Evolutionary conservation across 2,113 vertebrate genomes (phyloP).

Genomic region (Geococcyx californianus): DNA sequence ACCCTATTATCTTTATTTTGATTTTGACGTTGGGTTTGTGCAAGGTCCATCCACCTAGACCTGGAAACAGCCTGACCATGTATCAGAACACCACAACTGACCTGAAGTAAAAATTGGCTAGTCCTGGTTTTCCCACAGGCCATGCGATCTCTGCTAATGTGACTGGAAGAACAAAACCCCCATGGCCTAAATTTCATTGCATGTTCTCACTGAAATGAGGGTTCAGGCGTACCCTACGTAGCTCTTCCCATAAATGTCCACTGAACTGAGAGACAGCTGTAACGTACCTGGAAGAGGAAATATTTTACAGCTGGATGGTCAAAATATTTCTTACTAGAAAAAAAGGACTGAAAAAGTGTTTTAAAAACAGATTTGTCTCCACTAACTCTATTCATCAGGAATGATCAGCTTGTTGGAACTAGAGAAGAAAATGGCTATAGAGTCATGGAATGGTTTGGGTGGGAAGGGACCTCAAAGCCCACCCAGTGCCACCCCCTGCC

Average conservation of each 20-base stretch:
- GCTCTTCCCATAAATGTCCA: background rate
- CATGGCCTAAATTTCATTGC: background rate
- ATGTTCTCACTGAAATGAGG: background rate
- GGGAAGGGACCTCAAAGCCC: no score
- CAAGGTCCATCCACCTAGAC: background rate
- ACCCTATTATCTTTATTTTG: conserved; percentile 8
- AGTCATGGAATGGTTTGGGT: no score
- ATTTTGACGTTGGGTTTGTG: background rate
- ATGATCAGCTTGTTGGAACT: background rate
- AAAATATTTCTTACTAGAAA: background rate
- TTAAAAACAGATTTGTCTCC: background rate
- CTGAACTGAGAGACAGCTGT: background rate
- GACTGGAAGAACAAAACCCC: background rate
- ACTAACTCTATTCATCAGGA: background rate
- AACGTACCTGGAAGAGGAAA: background rate
- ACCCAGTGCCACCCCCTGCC: no score
- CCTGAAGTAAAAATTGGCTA: background rate
- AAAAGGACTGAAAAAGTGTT: background rate
- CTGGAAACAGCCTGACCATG: background rate
- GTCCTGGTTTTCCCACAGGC: background rate
- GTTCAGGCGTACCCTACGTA: background rate
- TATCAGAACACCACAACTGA: background rate
- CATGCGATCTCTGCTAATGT: background rate
- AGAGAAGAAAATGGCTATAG: background rate
- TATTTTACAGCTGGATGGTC: background rate